Conservation (phyloP, 2,888 invertebrate genomes). For the Osmoderma eremita region DNA sequence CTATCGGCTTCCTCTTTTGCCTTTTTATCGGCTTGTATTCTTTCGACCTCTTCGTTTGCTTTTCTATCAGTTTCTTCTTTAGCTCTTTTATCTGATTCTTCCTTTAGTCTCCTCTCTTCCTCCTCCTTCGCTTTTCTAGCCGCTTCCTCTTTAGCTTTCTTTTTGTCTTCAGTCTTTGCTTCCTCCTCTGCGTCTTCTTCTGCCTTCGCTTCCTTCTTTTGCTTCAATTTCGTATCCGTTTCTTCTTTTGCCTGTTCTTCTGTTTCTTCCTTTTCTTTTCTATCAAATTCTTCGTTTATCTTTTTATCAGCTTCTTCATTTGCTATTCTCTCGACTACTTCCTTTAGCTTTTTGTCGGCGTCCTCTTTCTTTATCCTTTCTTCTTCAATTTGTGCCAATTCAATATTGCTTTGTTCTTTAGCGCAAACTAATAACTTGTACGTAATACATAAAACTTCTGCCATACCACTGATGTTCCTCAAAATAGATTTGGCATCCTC, state of each 20-base stretch:
- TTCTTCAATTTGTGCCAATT: constrained; percentile 32
- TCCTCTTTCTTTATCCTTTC: constrained; percentile 43
- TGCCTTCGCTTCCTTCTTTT: no score
- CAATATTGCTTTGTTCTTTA: constrained; percentile 11
- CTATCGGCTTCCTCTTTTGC: constrained; percentile 48
- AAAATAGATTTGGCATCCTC: background rate
- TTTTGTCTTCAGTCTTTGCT: constrained; percentile 37
- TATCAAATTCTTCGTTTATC: constrained; percentile 44
- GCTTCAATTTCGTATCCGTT: no score
- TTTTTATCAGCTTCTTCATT: constrained; percentile 47
- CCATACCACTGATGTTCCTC: constrained; percentile 9
- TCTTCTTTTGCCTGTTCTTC: constrained; percentile 48
- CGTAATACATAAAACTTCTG: constrained; percentile 13
- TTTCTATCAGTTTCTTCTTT: constrained; percentile 39
- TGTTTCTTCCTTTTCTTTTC: constrained; percentile 36
- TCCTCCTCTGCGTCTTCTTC: constrained; percentile 51
- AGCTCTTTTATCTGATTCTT: constrained; percentile 41
- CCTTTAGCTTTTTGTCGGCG: constrained; percentile 47
- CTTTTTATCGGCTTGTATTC: no score
- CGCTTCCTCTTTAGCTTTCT: constrained; percentile 37
- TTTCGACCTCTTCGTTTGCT: constrained; percentile 42
- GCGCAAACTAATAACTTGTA: constrained; percentile 30
- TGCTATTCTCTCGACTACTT: constrained; percentile 46
- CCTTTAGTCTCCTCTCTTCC: constrained; percentile 49
- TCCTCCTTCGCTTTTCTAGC: constrained; percentile 54